A percentile compares a stretch with the other conserved stretches of the same genome.
Conservation (phyloP, 2,888 invertebrate genomes). For the Plebejus argus region DNA sequence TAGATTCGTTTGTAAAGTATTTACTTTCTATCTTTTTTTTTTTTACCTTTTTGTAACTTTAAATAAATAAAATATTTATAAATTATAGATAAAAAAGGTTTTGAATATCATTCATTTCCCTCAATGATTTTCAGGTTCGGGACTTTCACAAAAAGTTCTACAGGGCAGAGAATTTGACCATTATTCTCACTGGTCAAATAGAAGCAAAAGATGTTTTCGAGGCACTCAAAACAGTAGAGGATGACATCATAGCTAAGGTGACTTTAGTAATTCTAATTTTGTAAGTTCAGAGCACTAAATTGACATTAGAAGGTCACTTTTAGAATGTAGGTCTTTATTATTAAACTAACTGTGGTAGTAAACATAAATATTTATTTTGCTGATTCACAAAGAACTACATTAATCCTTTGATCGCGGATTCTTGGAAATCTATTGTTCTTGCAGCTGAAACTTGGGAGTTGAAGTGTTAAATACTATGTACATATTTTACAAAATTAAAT, state of each 20-base stretch:
- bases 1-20: not conserved
- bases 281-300: not conserved
- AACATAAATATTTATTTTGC: not conserved
- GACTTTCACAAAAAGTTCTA: slow-evolving; percentile 93
- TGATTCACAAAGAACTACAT: no score
- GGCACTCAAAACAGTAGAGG: slow-evolving; percentile 86
- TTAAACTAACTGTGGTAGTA: not conserved
- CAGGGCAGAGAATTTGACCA: slow-evolving; percentile 91
- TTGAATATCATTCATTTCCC: not conserved
- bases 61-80: not conserved
- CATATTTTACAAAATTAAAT: no score
- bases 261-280: slow-evolving; percentile 31
- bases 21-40: not conserved
- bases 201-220: slow-evolving; percentile 87
- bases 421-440: no score
- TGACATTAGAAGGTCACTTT: not conserved
- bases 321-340: not conserved
- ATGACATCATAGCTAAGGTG: slow-evolving; percentile 87
- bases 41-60: not conserved
- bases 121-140: slow-evolving; percentile 78
- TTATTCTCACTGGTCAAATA: slow-evolving; percentile 92
- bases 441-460: no score
- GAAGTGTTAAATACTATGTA: no score
- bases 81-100: not conserved
- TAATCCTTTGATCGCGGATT: no score